Evolutionary conservation across 2,888 invertebrate genomes (phyloP).

Genomic region (Crematogaster levior): DNA sequence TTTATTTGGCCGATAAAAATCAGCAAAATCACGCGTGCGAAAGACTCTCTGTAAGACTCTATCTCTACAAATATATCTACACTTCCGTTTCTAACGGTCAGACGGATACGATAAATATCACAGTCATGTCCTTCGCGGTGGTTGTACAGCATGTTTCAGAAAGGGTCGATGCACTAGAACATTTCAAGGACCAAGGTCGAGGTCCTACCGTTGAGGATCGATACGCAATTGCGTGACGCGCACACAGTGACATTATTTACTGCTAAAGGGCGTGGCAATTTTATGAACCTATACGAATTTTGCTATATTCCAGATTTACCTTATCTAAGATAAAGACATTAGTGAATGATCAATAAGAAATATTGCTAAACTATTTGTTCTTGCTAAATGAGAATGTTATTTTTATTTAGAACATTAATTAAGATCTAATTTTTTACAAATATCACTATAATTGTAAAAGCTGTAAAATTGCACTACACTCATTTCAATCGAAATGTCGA

Average conservation of each 20-base stretch:
- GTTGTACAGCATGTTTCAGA: conserved; percentile 51
- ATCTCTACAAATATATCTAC: conserved; percentile 29
- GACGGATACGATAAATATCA: conserved; percentile 61
- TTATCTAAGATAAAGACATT: background rate
- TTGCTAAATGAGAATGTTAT: background rate
- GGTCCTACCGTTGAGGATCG: conserved; percentile 78
- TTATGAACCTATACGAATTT: background rate
- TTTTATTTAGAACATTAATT: background rate
- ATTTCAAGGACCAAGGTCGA: conserved; percentile 83
- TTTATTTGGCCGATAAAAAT: conserved; percentile 44
- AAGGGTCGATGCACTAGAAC: conserved; percentile 67
- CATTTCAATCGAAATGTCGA: background rate
- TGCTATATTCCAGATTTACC: background rate
- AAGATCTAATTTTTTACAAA: conserved; percentile 2
- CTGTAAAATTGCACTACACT: background rate
- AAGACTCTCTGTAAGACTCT: too few relatives aligned
- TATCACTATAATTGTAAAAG: too few relatives aligned
- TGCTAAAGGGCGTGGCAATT: conserved; percentile 67
- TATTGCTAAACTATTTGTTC: background rate
- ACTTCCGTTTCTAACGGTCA: conserved; percentile 54
- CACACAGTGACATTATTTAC: conserved; percentile 56
- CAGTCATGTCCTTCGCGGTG: conserved; percentile 8
- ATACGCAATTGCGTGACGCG: conserved; percentile 68
- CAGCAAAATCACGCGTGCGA: conserved; percentile 11
- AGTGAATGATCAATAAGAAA: background rate